These are phyloP conservation scores for Cataglyphis altisquamis DNA, from an alignment of 2,888 invertebrate genomes.

Conservation along the genomic window DNA sequence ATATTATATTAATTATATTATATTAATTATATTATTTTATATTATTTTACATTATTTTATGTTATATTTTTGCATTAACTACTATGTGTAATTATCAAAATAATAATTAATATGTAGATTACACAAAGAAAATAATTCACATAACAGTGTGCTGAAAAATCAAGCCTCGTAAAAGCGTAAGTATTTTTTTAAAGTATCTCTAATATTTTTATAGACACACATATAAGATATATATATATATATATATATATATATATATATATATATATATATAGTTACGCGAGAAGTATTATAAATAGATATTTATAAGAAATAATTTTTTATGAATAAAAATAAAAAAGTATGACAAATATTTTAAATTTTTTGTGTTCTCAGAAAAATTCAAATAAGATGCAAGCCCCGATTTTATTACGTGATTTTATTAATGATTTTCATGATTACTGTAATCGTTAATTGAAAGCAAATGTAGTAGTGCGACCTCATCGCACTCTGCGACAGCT, in stretches of 20 bases:
- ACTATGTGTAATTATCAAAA: neutral
- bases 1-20: neutral
- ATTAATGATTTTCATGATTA: neutral
- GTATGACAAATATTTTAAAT: neutral
- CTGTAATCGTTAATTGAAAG: constrained; percentile 2
- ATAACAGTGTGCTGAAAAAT: neutral
- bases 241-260: too few relatives aligned
- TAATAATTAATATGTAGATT: neutral
- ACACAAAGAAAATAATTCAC: neutral
- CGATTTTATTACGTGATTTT: neutral
- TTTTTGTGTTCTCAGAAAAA: neutral
- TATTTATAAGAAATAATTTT: neutral
- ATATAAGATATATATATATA: too few relatives aligned
- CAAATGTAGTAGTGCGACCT: constrained; percentile 12
- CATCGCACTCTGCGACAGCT: neutral
- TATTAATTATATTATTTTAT: neutral
- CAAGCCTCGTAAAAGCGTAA: constrained; percentile 16
- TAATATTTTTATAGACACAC: neutral
- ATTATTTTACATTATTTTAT: neutral
- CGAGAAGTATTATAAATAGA: neutral
- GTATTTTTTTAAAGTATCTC: constrained; percentile 5
- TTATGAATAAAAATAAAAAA: neutral
- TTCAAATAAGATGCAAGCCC: neutral
- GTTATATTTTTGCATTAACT: neutral
- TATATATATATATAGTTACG: neutral